These are phyloP conservation scores for Natator depressus DNA, from an alignment of 2,113 vertebrate species.

Conservation along the genomic window DNA sequence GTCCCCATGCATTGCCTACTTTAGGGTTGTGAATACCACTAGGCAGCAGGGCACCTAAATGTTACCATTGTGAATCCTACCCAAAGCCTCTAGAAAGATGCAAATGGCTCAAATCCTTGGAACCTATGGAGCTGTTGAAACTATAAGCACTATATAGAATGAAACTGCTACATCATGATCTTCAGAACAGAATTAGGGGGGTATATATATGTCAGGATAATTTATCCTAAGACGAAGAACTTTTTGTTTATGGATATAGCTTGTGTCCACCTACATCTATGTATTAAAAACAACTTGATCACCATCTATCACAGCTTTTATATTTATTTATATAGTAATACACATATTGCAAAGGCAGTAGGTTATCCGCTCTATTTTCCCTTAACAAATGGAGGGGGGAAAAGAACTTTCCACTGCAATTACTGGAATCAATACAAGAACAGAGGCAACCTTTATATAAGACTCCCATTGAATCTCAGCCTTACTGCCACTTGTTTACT, in stretches of 20 bases:
- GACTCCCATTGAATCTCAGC: neutral
- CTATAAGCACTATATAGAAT: constrained; percentile 12
- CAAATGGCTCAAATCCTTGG: constrained; percentile 14
- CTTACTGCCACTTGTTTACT: neutral
- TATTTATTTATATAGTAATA: neutral
- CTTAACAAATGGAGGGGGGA: neutral
- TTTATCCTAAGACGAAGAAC: neutral
- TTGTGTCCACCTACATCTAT: neutral
- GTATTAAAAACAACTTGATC: neutral
- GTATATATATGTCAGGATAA: neutral
- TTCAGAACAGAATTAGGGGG: neutral
- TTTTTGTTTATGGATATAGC: neutral
- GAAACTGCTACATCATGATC: neutral
- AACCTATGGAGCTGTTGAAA: neutral
- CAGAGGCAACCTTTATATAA: neutral
- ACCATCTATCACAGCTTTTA: neutral
- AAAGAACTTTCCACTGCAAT: neutral
- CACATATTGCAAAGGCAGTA: neutral
- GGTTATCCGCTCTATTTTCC: neutral
- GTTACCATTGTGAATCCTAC: neutral
- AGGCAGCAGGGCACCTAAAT: neutral
- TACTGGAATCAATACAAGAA: neutral
- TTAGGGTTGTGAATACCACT: neutral
- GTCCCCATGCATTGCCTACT: neutral
- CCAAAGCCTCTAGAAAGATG: constrained; percentile 16